phyloP scores from a whole-genome alignment of 2,113 vertebrate genomes.

The Phoxinus phoxinus region DNA sequence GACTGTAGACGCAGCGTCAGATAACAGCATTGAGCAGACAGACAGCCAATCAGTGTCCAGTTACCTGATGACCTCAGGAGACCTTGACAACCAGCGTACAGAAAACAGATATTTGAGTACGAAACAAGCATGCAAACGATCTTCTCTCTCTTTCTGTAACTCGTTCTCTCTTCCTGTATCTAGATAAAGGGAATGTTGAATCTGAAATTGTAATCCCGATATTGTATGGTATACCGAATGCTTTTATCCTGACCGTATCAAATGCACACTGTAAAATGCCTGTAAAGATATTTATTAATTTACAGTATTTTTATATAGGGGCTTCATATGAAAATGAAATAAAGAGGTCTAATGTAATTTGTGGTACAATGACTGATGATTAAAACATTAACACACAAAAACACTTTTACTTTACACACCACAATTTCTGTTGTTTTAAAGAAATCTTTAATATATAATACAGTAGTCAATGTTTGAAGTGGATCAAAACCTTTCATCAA shows the following conservation, averaged over 20 bases:
- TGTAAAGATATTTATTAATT: constrained; percentile 70
- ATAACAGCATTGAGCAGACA: constrained; percentile 36
- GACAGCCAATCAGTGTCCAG: constrained; percentile 47
- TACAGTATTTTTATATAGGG: constrained; percentile 80
- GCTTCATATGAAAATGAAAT: constrained; percentile 76
- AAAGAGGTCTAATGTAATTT: constrained; percentile 61
- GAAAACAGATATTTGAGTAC: constrained; percentile 56
- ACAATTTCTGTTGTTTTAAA: neutral
- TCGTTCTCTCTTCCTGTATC: constrained; percentile 43
- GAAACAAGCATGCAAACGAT: constrained; percentile 67
- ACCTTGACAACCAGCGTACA: constrained; percentile 21
- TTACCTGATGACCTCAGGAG: constrained; percentile 40
- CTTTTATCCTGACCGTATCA: constrained; percentile 63
- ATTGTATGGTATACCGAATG: constrained; percentile 68
- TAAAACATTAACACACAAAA: neutral
- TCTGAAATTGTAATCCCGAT: constrained; percentile 49
- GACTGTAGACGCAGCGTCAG: constrained; percentile 5
- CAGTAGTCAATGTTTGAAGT: too few species aligned
- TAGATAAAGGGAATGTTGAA: constrained; percentile 55
- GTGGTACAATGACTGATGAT: constrained; percentile 4
- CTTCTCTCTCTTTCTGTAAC: constrained; percentile 44
- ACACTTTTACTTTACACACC: neutral
- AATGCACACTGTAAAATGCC: constrained; percentile 65
- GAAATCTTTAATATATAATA: neutral
- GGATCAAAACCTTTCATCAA: too few species aligned